Conservation (phyloP, 2,888 invertebrate genomes). For the Clanis bilineata region DNA sequence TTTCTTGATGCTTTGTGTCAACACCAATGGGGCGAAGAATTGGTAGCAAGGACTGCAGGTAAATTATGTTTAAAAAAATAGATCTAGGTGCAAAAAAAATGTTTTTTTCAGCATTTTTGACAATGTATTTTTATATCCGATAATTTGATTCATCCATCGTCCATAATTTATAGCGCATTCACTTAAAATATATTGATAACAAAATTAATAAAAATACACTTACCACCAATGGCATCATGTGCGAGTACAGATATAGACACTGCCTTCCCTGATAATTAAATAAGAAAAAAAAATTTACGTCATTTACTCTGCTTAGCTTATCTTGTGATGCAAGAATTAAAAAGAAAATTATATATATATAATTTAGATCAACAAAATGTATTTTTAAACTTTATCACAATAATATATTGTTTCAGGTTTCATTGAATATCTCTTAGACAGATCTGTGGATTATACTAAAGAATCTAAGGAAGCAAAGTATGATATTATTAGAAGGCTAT, state of each 20-base stretch:
- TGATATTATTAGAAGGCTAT: constrained; percentile 85
- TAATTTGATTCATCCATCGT: no score
- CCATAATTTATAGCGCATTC: no score
- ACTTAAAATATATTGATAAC: no score
- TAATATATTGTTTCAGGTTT: constrained; percentile 79
- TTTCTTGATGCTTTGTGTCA: constrained; percentile 85
- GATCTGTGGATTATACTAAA: constrained; percentile 86
- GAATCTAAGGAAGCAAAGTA: constrained; percentile 89
- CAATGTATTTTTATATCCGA: background rate
- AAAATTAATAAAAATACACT: no score
- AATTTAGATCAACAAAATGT: no score
- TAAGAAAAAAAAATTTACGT: no score
- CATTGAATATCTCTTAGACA: constrained; percentile 90
- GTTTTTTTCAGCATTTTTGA: background rate
- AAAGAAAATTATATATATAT: no score
- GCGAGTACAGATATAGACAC: no score
- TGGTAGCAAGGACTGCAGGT: constrained; percentile 87
- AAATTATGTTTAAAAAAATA: constrained; percentile 24
- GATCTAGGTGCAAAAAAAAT: background rate
- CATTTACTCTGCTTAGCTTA: no score
- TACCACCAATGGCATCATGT: no score
- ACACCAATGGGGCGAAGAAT: constrained; percentile 91
- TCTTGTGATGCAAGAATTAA: no score
- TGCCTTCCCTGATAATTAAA: no score
- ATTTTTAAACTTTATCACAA: background rate